Conservation (phyloP, 2,888 invertebrate genomes). For the Pollenia angustigena region DNA sequence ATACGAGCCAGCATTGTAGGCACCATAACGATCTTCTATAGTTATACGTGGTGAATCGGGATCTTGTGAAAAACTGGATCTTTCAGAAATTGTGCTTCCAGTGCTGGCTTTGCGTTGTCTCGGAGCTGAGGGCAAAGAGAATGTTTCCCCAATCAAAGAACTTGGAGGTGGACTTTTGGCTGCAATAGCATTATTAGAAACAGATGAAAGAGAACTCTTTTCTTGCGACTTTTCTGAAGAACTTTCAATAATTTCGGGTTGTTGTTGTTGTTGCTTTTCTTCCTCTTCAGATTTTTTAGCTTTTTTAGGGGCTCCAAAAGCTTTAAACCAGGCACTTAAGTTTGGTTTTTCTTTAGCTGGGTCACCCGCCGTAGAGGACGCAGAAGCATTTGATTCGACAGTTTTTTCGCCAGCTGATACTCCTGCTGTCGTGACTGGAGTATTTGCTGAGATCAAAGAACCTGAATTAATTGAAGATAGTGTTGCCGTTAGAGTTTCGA, state of each 20-base stretch:
- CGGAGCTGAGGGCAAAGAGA: slow-evolving; percentile 81
- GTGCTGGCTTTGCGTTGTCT: slow-evolving; percentile 90
- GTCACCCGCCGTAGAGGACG: slow-evolving; percentile 14
- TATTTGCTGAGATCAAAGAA: slow-evolving; percentile 28
- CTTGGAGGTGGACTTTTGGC: slow-evolving; percentile 77
- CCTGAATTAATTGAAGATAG: slow-evolving; percentile 48
- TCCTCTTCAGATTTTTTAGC: slow-evolving; percentile 87
- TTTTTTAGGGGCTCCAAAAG: slow-evolving; percentile 94
- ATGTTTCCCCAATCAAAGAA: slow-evolving; percentile 78
- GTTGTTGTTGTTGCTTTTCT: slow-evolving; percentile 77
- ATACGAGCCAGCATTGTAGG: slow-evolving; percentile 89
- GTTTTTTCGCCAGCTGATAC: slow-evolving; percentile 76
- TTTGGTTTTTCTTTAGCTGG: slow-evolving; percentile 86
- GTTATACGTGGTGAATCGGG: slow-evolving; percentile 89
- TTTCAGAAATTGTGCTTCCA: slow-evolving; percentile 91
- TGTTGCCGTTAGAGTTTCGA: slow-evolving; percentile 53
- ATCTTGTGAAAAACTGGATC: slow-evolving; percentile 91
- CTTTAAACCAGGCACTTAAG: slow-evolving; percentile 96
- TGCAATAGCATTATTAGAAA: slow-evolving; percentile 70
- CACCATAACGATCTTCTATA: slow-evolving; percentile 86
- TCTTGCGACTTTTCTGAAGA: slow-evolving; percentile 68
- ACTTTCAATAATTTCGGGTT: slow-evolving; percentile 64
- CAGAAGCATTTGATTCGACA: slow-evolving; percentile 31
- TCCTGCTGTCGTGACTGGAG: slow-evolving; percentile 74
- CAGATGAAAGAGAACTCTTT: slow-evolving; percentile 51